phyloP scores from a whole-genome alignment of 2,113 vertebrate species.

The Stomatorhinus ivindoensis region DNA sequence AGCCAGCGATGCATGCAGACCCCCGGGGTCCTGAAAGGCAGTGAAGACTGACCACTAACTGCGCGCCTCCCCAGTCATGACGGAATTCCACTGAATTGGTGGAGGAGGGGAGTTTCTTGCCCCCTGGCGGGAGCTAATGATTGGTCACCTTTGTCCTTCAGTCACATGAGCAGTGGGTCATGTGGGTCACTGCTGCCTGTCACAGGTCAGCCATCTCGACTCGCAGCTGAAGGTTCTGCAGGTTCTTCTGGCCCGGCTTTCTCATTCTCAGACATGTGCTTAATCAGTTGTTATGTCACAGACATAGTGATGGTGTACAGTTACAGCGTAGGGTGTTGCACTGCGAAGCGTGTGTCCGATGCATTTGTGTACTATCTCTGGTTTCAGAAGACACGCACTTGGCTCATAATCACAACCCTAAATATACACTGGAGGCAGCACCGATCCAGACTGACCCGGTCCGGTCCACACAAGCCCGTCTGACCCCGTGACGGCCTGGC shows the following conservation, averaged over 20 bases:
- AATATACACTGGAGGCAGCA: not conserved
- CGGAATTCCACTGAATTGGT: not conserved
- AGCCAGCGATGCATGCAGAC: not conserved
- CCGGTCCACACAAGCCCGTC: not conserved
- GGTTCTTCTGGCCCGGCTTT: not conserved
- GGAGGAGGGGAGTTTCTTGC: not conserved
- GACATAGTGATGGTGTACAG: not conserved
- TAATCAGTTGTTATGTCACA: not conserved
- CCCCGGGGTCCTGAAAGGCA: not conserved
- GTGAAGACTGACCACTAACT: not conserved
- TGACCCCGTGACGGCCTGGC: not conserved
- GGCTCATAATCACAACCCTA: not conserved
- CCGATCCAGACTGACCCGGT: not conserved
- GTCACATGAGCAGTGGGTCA: not conserved
- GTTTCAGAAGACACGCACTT: not conserved
- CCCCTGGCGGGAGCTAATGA: not conserved
- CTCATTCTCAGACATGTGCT: not conserved
- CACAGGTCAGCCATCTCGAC: not conserved
- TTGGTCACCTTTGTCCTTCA: not conserved
- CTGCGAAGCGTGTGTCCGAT: not conserved
- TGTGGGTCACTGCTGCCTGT: not conserved
- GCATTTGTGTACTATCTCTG: not conserved
- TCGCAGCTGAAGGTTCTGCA: not conserved
- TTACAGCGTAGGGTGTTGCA: not conserved
- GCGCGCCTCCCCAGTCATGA: not conserved